Conservation (phyloP, 1,140 invertebrate species). For the Propsilocerus akamusi region DNA sequence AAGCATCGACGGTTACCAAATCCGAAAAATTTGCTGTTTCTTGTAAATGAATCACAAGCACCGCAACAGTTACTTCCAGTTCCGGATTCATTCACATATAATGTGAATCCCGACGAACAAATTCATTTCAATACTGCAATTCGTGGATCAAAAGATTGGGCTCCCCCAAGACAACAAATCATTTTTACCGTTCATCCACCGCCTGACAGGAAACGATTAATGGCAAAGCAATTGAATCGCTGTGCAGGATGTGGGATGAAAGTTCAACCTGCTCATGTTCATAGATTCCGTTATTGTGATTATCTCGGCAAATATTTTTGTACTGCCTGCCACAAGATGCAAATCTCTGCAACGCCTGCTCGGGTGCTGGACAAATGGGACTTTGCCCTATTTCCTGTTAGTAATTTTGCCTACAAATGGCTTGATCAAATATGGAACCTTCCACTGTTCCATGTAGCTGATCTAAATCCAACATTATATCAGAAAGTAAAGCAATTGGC, state of each 20-base stretch:
- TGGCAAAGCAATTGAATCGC: slow-evolving; percentile 60
- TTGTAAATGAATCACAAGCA: slow-evolving; percentile 58
- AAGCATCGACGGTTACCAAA: slow-evolving; percentile 55
- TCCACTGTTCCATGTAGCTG: slow-evolving; percentile 57
- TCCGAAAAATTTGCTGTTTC: slow-evolving; percentile 64
- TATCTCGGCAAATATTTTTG: slow-evolving; percentile 80
- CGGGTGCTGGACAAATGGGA: slow-evolving; percentile 44
- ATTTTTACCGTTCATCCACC: slow-evolving; percentile 60
- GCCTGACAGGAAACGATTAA: slow-evolving; percentile 34
- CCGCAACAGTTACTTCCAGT: slow-evolving; percentile 60
- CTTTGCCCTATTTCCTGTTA: slow-evolving; percentile 43
- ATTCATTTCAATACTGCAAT: slow-evolving; percentile 22
- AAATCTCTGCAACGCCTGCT: slow-evolving; percentile 55
- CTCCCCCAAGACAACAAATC: slow-evolving; percentile 66
- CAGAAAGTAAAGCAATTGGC: slow-evolving; percentile 38
- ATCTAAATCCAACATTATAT: slow-evolving; percentile 49
- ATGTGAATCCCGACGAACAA: slow-evolving; percentile 40
- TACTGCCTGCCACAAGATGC: slow-evolving; percentile 69
- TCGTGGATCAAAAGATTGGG: slow-evolving; percentile 64
- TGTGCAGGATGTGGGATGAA: slow-evolving; percentile 77
- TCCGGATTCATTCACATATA: slow-evolving; percentile 48
- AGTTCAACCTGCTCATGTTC: slow-evolving; percentile 48
- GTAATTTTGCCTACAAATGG: slow-evolving; percentile 60
- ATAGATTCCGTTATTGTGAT: slow-evolving; percentile 60
- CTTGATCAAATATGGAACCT: slow-evolving; percentile 58